Evolutionary conservation across 2,797 vertebrate species (phyloP), one percentile per base, ranked within the genome.

Genomic region (Babyrousa celebensis): DNA sequence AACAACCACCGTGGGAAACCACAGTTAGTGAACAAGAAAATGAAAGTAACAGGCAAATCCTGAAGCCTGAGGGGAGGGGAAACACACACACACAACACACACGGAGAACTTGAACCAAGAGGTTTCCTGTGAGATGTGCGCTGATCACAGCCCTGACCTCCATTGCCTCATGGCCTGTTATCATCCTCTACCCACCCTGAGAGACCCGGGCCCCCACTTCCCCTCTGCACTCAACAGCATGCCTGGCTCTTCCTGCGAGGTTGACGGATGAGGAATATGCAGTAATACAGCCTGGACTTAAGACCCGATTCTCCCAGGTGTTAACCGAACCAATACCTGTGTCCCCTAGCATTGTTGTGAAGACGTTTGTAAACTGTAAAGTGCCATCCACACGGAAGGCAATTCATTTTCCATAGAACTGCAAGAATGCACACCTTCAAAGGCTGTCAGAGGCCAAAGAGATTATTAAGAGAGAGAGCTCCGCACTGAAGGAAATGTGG

Each of bases 71-170:
- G 36, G 36, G 36, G 36, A 36, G 36, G 36, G 36, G 36, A 36
- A 36, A 36, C 36, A 36, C 36, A 36, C 36, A 36, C 36, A 36
- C 36, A 36, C 36, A 36, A 3, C 36, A 36, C 36, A 17, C 20
- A 21, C 23, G 56, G 23, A 17, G 56, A 71, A 56, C 52, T 91
- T 85, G 70, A 92, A 74, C 56, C 21, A 54, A 60, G 70, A 86
- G 7, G 15, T 82, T 96, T 92, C 75, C 91, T 92, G 56, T 75
- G 56, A 71, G 20, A 92, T 96, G 65, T 87, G 58, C 72, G 43
- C 58, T 29, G 87, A 74, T 86, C 52, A 3, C 5, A 78, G 23
- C 54, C 15, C 40, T 48, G 60, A n/a, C 3, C 4, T 83, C n/a
- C 20, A 3, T 16, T 3, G 14, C 25, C 43, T 67, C 20, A 1